Evolutionary conservation across 2,888 invertebrate species (phyloP).

Genomic region (Drosophila pegasa): DNA sequence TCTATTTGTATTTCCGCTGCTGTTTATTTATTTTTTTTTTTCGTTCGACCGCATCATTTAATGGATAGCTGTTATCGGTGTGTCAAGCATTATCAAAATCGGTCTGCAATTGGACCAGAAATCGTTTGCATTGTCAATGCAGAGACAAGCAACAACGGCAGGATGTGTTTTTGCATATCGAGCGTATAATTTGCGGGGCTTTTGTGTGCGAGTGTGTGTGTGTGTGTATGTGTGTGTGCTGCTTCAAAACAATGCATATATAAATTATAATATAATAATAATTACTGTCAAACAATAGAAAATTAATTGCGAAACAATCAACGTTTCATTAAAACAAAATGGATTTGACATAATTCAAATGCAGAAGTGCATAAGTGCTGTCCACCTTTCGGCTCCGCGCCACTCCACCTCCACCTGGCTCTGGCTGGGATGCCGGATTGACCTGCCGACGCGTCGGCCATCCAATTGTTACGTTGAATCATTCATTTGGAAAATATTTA

Average conservation of each 20-base stretch:
- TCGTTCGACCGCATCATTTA: neutral
- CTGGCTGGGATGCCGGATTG: conserved; percentile 10
- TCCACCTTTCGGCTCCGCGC: conserved; percentile 21
- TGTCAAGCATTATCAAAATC: conserved; percentile 22
- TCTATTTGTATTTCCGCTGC: neutral
- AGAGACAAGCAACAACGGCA: conserved; percentile 18
- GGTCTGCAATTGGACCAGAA: conserved; percentile 16
- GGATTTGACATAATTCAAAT: conserved; percentile 84
- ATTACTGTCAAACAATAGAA: conserved; percentile 80
- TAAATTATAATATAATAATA: conserved; percentile 78
- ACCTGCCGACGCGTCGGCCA: conserved; percentile 19
- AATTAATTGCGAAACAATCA: conserved; percentile 79
- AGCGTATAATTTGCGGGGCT: conserved; percentile 38
- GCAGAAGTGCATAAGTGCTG: conserved; percentile 81
- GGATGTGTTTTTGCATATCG: conserved; percentile 42
- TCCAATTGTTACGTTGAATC: conserved; percentile 65
- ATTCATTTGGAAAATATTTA: conserved; percentile 83
- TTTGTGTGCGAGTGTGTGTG: conserved; percentile 33
- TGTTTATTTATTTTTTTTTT: neutral
- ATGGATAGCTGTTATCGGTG: conserved; percentile 22
- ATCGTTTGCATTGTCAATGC: conserved; percentile 32
- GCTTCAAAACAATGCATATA: conserved; percentile 63
- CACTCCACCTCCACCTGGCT: neutral
- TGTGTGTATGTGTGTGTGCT: conserved; percentile 34
- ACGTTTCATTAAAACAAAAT: conserved; percentile 82